Base-by-base conservation (phyloP, 2,797 vertebrate species). In the Enteromius paludinosus region DNA sequence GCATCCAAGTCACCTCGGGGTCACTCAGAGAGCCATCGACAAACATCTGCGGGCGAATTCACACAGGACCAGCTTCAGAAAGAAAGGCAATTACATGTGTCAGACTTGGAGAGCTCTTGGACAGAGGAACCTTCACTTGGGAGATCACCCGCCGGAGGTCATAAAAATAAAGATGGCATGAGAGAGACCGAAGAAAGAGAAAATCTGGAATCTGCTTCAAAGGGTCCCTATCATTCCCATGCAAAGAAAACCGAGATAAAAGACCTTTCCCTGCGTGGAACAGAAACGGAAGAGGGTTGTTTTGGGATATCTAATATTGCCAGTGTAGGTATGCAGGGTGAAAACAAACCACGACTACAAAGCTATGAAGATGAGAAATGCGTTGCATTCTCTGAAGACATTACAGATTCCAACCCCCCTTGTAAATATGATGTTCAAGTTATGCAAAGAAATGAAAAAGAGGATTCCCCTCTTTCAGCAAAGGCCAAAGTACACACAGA, bases 331-430 rank as follows among this genome's bases (percentile, higher is more conserved):
- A 73, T 20, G 56, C 20, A 25, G 56, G 25, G 25, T 64, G 62
- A 86, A 83, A 86, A 70, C 70, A 83, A 85, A 68, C 43, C 47
- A 14, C 17, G 30, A 28, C 59, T 77, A 20, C 84, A 65, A 78
- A 59, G 41, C 43, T 38, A 73, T 43, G 47, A 74, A 61, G 72
- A 76, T 70, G 71, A 79, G 62, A 54, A 35, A 25, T 61, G 61
- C 23, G 28, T 61, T 62, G 47, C n/a, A 80, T 65, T 77, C 54
- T 76, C 41, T 64, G 30, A 73, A 80, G 59, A 61, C 52, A 75
- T 54, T 28, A 76, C 47, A 11, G 71, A 76, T 38, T 45, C 71
- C 1, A 18, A 69, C 10, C 35, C 73, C 15, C 30, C 71, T 49
- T 62, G 52, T 76, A 62, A 76, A 71, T 20, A 5, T 28, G 33